Evolutionary conservation across 2,888 invertebrate species (phyloP).

Genomic region (Tinea trinotella): DNA sequence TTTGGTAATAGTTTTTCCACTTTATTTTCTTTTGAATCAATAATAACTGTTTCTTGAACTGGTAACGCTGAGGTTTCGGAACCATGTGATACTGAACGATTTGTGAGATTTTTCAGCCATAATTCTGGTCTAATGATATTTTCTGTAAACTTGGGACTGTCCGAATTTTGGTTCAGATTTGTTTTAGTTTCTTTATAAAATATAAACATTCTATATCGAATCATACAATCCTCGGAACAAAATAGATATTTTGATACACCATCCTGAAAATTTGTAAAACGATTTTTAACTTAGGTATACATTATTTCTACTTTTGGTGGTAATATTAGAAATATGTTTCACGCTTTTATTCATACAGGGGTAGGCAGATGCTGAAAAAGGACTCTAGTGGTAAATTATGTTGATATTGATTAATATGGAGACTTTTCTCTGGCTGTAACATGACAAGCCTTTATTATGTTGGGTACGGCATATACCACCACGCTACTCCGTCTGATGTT

Average conservation of each 20-base stretch:
- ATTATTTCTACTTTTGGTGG: background rate
- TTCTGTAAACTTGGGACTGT: constrained; percentile 51
- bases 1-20: too few relatives aligned
- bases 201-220: constrained; percentile 97
- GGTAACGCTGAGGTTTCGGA: constrained; percentile 72
- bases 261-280: constrained; percentile 71
- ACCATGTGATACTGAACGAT: constrained; percentile 73
- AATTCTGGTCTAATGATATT: constrained; percentile 90
- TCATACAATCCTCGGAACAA: constrained; percentile 92
- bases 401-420: too few relatives aligned
- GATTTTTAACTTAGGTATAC: constrained; percentile 11
- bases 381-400: too few relatives aligned
- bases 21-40: constrained; percentile 35
- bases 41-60: constrained; percentile 44
- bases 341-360: too few relatives aligned
- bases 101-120: constrained; percentile 88
- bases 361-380: too few relatives aligned
- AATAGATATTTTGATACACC: constrained; percentile 93
- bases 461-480: too few relatives aligned
- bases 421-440: too few relatives aligned
- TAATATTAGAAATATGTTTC: too few relatives aligned
- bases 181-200: constrained; percentile 95
- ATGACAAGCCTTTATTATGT: too few relatives aligned
- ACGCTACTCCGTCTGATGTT: too few relatives aligned
- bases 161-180: constrained; percentile 85